A percentile compares a stretch with the other conserved stretches of the same genome.
Conservation (phyloP, 1,140 invertebrate genomes). For the Ips typographus region DNA sequence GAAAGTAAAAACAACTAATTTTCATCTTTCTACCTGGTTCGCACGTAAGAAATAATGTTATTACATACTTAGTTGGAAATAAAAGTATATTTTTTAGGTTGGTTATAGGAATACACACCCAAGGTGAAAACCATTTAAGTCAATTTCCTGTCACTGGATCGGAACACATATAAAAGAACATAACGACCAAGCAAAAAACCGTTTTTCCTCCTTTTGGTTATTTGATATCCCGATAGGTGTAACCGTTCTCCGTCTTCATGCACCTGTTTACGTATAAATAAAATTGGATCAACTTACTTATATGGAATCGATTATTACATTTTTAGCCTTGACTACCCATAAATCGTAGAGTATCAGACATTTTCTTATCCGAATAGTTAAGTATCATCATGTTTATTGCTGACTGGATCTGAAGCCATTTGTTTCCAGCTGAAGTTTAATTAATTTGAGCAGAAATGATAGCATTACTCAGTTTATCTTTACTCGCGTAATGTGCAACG, state of each 20-base stretch:
- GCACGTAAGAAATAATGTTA: too few relatives aligned
- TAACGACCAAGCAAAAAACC: conserved; percentile 8
- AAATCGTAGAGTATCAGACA: too few relatives aligned
- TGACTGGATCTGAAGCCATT: not conserved
- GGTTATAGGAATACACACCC: not conserved
- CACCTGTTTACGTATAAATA: too few relatives aligned
- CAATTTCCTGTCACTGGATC: conserved; percentile 10
- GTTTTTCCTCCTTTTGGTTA: conserved; percentile 7
- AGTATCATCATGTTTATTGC: conserved; percentile 18
- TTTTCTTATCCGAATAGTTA: not conserved
- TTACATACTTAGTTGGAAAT: too few relatives aligned
- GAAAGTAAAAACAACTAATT: too few relatives aligned
- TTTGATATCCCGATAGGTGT: conserved; percentile 5
- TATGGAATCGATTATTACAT: too few relatives aligned
- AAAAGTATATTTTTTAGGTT: too few relatives aligned
- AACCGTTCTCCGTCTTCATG: too few relatives aligned
- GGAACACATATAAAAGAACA: conserved; percentile 11
- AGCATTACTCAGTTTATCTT: conserved; percentile 16
- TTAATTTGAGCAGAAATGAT: conserved; percentile 22
- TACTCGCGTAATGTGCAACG: conserved; percentile 7
- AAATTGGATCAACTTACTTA: too few relatives aligned
- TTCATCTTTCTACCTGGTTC: too few relatives aligned
- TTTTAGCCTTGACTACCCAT: too few relatives aligned
- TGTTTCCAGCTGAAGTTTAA: conserved; percentile 15
- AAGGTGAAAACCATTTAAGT: conserved; percentile 12